Base-by-base conservation (phyloP, 2,797 vertebrate species). In the Sebastes minor region DNA sequence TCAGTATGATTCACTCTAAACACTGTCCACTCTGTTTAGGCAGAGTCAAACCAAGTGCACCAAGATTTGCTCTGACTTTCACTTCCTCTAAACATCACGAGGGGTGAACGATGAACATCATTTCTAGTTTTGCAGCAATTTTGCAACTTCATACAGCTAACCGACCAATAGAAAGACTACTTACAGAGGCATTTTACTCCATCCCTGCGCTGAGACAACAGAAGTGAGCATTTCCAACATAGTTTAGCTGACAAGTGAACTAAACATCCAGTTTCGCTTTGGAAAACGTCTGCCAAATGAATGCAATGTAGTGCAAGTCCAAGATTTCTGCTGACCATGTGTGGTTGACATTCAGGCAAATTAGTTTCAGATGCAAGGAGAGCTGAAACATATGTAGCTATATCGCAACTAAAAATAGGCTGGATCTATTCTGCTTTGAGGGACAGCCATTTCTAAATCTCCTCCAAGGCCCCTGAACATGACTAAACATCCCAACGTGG, bases 11-110 rank as follows among this genome's bases (percentile, higher is more conserved):
- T 46, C 42, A 46, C 16, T 46, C 16, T 46, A 46, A 52, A 0
- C 49, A 52, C 52, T 32, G 35, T 18, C 1, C 18, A 32, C 18
- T 53, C 25, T 61, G 28, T 65, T 30, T 4, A 35, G 4, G 16
- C 22, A 74, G 4, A 73, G 62, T 64, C 2, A 28, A 53, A 38
- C 28, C 2, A 30, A 18, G 12, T 2, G 23, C 5, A 49, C 14
- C n/a, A 20, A 42, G 3, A 62, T 28, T 14, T 42, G 18, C 1
- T 49, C 6, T 32, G 13, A 68, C 61, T 87, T 86, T 83, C 76
- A 83, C 78, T 90, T 85, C 71, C 60, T 8, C 57, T 27, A 4
- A 60, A 53, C 1, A 9, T 63, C 30, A 56, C 35, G 4, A 49
- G 14, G 4, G 35, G 2, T 27, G 20, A 68, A 35, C 12, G 1